Percentiles rank a stretch among this genome's conserved stretches.
These are phyloP conservation scores for Ricordea florida DNA, from an alignment of 92 coral and sea anemone species.

Conservation along the genomic window DNA sequence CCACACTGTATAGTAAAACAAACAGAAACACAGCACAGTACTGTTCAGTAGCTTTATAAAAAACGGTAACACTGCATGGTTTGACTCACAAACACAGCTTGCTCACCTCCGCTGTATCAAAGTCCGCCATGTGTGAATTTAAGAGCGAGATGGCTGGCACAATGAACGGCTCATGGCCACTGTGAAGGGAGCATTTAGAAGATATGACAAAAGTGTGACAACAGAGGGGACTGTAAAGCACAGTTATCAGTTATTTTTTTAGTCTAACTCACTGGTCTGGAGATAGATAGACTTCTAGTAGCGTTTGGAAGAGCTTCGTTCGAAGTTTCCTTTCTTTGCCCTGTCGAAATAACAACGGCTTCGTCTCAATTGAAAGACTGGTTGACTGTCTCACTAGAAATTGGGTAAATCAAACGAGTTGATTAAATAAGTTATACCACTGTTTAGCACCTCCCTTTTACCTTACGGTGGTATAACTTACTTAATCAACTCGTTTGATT, in stretches of 20 bases:
- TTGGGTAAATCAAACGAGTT: too few species aligned
- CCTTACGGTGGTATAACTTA: too few species aligned
- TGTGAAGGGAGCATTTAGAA: background rate
- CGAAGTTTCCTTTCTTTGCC: slow-evolving; percentile 77
- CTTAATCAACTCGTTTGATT: too few species aligned
- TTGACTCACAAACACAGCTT: too few species aligned
- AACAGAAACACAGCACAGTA: too few species aligned
- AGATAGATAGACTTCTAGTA: slow-evolving; percentile 79
- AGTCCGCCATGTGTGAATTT: slow-evolving; percentile 84
- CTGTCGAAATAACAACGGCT: slow-evolving; percentile 40
- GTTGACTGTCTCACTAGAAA: too few species aligned
- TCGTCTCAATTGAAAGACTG: too few species aligned
- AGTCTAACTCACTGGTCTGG: slow-evolving; percentile 77
- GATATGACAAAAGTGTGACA: background rate
- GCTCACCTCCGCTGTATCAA: slow-evolving; percentile 87
- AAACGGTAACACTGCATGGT: too few species aligned
- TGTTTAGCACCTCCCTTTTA: too few species aligned
- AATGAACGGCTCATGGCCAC: slow-evolving; percentile 76
- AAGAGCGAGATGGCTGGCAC: slow-evolving; percentile 90
- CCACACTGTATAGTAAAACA: too few species aligned
- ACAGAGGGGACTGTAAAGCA: background rate
- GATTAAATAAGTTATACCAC: too few species aligned
- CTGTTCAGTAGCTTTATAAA: too few species aligned
- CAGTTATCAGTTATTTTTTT: background rate
- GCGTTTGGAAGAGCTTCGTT: slow-evolving; percentile 74